A percentile compares a stretch with the other conserved stretches of the same genome.
phyloP scores from a whole-genome alignment of 2,113 vertebrate genomes.

The Xenus cinereus region DNA sequence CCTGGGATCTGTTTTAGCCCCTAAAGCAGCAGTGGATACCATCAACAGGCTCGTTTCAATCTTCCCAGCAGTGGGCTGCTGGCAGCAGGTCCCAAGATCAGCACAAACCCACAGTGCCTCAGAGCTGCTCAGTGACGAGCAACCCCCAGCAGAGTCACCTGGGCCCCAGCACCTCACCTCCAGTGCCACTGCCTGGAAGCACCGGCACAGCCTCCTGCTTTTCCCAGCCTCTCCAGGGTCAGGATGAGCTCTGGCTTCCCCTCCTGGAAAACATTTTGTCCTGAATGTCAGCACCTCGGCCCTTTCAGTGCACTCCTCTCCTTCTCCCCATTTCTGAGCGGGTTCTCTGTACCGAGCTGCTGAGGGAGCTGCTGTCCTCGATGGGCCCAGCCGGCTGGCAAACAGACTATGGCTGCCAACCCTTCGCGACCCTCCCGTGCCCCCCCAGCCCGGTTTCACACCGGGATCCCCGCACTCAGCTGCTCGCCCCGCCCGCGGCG shows the following conservation, averaged over 20 bases:
- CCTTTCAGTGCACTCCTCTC: neutral
- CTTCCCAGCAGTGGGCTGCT: neutral
- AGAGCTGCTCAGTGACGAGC: neutral
- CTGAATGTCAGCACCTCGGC: fast-evolving
- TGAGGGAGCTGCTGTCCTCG: neutral
- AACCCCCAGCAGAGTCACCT: neutral
- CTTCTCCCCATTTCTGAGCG: neutral
- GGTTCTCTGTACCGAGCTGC: neutral
- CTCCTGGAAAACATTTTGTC: neutral
- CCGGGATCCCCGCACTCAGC: neutral
- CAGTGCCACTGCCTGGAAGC: neutral
- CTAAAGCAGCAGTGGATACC: neutral
- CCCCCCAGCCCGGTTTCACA: too few species aligned
- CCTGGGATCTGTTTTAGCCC: neutral
- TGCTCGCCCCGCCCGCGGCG: neutral
- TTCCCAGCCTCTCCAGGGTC: neutral
- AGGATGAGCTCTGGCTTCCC: neutral
- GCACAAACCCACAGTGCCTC: neutral
- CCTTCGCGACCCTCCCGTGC: fast-evolving
- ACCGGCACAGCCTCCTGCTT: neutral
- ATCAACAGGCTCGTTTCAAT: neutral
- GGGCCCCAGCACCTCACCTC: neutral
- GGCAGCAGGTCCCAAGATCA: neutral
- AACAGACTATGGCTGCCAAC: neutral
- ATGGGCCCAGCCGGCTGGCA: neutral